Percentiles rank a stretch among this genome's conserved stretches.
These are phyloP conservation scores for Eustalomyia histrio DNA, from an alignment of 2,888 invertebrate species.

Conservation along the genomic window DNA sequence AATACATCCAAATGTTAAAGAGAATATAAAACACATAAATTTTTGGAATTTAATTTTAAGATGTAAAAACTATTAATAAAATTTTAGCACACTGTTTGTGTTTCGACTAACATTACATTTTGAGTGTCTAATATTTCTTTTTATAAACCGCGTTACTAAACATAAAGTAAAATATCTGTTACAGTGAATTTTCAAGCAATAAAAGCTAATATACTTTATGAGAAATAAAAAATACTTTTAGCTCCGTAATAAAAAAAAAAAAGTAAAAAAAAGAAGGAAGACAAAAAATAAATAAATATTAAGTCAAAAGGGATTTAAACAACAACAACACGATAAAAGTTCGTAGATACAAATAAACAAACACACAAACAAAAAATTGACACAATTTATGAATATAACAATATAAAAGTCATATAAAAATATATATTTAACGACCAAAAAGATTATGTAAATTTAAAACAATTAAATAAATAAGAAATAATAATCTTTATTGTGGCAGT, in stretches of 20 bases:
- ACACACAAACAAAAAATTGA: conserved; percentile 1
- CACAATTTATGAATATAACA: conserved; percentile 34
- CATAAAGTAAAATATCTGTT: not conserved
- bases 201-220: conserved; percentile 2
- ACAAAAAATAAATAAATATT: not conserved
- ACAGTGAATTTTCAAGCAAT: not conserved
- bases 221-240: not conserved
- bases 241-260: not conserved
- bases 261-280: not conserved
- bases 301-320: conserved; percentile 3
- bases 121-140: not conserved
- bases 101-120: not conserved
- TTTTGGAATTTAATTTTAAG: too few species aligned
- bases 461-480: conserved; percentile 60
- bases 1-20: too few species aligned
- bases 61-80: too few species aligned
- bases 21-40: too few species aligned
- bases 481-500: conserved; percentile 39
- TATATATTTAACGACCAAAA: conserved; percentile 33
- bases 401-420: conserved; percentile 29
- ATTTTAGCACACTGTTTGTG: too few species aligned
- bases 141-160: not conserved
- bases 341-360: not conserved
- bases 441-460: conserved; percentile 58
- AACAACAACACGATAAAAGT: not conserved